Base-by-base conservation (phyloP, 2,797 vertebrate genomes). In the Molossus alvarezi region DNA sequence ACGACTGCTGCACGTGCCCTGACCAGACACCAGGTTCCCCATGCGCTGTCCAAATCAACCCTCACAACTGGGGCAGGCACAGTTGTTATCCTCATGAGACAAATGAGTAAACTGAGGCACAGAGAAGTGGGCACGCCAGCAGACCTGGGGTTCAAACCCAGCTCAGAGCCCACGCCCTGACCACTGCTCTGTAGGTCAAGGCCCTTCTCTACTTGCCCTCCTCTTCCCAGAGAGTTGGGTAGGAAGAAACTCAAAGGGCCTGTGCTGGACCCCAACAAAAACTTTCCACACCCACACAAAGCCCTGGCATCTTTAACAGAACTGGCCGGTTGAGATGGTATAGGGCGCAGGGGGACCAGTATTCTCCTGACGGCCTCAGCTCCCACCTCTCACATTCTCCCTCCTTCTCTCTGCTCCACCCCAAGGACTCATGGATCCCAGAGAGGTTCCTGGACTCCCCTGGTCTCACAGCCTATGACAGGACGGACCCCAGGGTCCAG, bases 241-340 rank as follows among this genome's bases (percentile, higher is more conserved):
- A 64, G 23, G n/a, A 88, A 60, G 73, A 79, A 25, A 27, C 55
- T 80, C 86, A 72, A 57, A 3, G n/a, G 48, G 10, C 23, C 33
- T 13, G 5, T 12, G 29, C 51, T 45, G 55, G 80, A 75, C 51
- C 60, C 51, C 45, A 51, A 0, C 0, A 55, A 55, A 45, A 55
- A 53, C 29, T 73, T 72, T 77, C 29, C 79, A 90, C n/a, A 58
- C 20, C 45, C 53, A 8, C 48, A 33, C 0, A 8, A 37, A 58
- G 82, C 29, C 57, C 37, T 20, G 65, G 58, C n/a, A 3, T 57
- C 76, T 69, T 75, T 23, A 45, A 45, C 8, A 76, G 53, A 53
- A 33, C 41, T 7, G n/a, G 69, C 65, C 29, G 15, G n/a, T 0
- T 10, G 9, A 29, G 20, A 15, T 5, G 10, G 0, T 0, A 0